Evolutionary conservation across 1,140 invertebrate genomes (phyloP), one percentile per base, ranked within the genome.

Genomic region (Coptotermes formosanus): DNA sequence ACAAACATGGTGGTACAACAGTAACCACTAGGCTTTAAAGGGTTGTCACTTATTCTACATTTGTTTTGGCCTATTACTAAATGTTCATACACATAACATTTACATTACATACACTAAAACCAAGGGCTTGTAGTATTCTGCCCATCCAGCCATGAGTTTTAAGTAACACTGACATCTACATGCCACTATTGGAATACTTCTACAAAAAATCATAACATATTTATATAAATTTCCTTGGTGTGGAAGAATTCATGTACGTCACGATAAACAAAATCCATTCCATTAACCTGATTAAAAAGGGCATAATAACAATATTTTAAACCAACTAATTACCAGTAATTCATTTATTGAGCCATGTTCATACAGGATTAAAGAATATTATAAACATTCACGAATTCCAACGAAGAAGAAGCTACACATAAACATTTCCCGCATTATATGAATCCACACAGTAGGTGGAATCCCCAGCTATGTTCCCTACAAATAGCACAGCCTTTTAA

Each of bases 161-260:
- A 23, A 23, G 8, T 64, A 19, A 64, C 6, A 64, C 59, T 64
- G 59, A 64, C 6, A 64, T 3, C 59, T 64, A 64, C 59, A 64
- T 64, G 25, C 25, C 64, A 75, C 9, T 75, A 75, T 8, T 75
- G 6, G 25, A 75, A n/a, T 75, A 75, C n/a, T 30, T 30, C 25
- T 75, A 75, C 25, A 4, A n/a, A 75, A 75, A 8, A 30, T n/a
- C 25, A 75, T 16, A 75, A 3, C 12, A 64, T 25, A 25, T 23
- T 25, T 75, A 11, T 75, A 75, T 75, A n/a, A 75, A 75, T 75
- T 6, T 30, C 14, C 64, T 75, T 16, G n/a, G 64, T 75, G 64
- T 75, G 64, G 64, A 75, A 75, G 64, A 75, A 75, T 75, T 75
- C 64, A 30, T 75, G 64, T 75, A 75, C 25, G 30, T 75, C 64